Evolutionary conservation across 2,797 vertebrate genomes (phyloP).

Genomic region (Gymnocypris eckloni): DNA sequence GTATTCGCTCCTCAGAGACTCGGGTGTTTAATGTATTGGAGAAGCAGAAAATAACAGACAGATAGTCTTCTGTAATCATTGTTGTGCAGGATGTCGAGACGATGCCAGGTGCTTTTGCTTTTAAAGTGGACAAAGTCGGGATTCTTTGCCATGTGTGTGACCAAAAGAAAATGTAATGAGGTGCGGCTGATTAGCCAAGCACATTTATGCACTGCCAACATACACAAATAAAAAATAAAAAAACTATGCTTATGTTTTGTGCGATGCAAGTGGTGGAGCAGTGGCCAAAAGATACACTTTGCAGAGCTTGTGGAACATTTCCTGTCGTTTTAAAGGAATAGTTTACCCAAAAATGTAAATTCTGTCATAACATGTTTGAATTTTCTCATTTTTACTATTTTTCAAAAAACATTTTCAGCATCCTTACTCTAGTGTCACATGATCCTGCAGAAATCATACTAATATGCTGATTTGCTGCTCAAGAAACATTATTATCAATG

Average conservation of each 20-base stretch:
- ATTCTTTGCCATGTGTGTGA: background rate
- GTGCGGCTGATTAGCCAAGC: background rate
- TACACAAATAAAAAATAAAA: background rate
- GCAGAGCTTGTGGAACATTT: background rate
- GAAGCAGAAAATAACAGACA: background rate
- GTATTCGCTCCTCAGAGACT: background rate
- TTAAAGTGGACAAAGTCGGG: background rate
- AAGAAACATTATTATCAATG: background rate
- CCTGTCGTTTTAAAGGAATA: background rate
- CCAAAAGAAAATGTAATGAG: background rate
- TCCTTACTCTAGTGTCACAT: background rate
- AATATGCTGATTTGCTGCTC: background rate
- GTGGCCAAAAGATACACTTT: background rate
- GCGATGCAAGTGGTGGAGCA: background rate
- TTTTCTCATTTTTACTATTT: background rate
- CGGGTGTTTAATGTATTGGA: background rate
- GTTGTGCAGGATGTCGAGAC: background rate
- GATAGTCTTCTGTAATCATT: background rate
- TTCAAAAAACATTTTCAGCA: background rate
- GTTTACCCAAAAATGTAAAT: background rate
- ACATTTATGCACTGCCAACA: background rate
- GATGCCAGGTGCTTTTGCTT: background rate
- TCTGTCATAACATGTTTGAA: background rate
- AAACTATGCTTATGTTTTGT: background rate
- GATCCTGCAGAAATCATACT: background rate